A percentile compares a stretch with the other conserved stretches of the same genome.
phyloP scores from a whole-genome alignment of 2,113 vertebrate species.

The Cervus canadensis region DNA sequence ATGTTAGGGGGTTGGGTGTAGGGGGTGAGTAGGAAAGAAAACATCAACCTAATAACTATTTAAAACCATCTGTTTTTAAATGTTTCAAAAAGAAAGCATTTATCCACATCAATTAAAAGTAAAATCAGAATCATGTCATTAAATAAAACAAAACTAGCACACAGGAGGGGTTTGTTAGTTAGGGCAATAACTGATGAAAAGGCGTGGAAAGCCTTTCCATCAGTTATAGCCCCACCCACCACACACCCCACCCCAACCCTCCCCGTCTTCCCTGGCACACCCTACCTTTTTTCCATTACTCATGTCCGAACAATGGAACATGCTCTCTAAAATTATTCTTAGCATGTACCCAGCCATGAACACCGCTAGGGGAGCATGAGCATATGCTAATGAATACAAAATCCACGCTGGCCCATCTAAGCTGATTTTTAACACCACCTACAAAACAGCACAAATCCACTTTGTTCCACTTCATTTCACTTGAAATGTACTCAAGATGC shows the following conservation, averaged over 20 bases:
- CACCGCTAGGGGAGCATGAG: background rate
- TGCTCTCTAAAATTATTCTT: background rate
- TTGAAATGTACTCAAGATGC: background rate
- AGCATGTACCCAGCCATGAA: background rate
- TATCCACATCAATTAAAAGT: background rate
- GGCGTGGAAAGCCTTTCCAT: background rate
- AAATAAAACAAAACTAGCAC: background rate
- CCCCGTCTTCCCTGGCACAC: accelerated
- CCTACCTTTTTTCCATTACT: background rate
- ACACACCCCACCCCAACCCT: background rate
- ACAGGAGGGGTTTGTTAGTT: accelerated
- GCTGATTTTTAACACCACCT: background rate
- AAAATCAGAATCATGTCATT: background rate
- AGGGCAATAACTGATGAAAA: background rate
- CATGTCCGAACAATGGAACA: background rate
- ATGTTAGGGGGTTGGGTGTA: accelerated
- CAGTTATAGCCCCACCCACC: background rate
- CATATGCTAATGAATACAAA: background rate
- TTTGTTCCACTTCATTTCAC: background rate
- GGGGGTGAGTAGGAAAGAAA: background rate
- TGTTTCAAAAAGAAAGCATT: background rate
- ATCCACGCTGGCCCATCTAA: background rate
- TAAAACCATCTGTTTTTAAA: background rate
- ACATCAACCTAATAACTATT: background rate
- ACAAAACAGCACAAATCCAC: background rate